Evolutionary conservation across 2,797 vertebrate species (phyloP).

Genomic region (Lutra lutra): DNA sequence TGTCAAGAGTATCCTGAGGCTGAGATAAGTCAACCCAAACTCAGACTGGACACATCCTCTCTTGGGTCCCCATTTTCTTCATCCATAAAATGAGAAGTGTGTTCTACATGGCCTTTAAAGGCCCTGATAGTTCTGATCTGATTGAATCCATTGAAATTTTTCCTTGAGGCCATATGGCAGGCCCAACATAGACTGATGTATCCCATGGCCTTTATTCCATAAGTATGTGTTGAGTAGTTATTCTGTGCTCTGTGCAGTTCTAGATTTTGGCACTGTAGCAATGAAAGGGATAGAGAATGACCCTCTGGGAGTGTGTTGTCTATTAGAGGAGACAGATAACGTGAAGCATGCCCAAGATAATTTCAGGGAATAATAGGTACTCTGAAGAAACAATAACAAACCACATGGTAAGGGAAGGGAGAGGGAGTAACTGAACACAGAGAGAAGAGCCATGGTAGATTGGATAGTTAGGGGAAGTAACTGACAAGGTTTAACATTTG

Average conservation of each 20-base stretch:
- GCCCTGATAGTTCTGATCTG: background rate
- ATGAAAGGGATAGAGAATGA: background rate
- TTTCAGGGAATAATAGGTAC: background rate
- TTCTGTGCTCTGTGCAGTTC: background rate
- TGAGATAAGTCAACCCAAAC: background rate
- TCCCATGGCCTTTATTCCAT: background rate
- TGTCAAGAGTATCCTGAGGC: too few species aligned
- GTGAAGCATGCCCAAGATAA: background rate
- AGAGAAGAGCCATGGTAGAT: background rate
- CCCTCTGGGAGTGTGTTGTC: background rate
- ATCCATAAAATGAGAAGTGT: background rate
- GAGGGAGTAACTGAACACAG: too few species aligned
- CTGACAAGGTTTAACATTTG: background rate
- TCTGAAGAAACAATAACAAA: background rate
- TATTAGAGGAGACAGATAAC: background rate
- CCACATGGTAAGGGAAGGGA: too few species aligned
- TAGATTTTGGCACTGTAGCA: background rate
- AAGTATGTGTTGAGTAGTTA: background rate
- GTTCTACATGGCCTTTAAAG: background rate
- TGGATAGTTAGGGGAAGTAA: background rate
- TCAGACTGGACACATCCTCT: background rate
- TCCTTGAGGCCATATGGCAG: background rate
- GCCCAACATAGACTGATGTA: background rate
- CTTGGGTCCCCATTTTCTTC: background rate
- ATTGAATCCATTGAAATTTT: background rate